Percentiles rank a stretch among this genome's conserved stretches.
phyloP scores from a whole-genome alignment of 2,888 invertebrate species.

The Eurois occulta region DNA sequence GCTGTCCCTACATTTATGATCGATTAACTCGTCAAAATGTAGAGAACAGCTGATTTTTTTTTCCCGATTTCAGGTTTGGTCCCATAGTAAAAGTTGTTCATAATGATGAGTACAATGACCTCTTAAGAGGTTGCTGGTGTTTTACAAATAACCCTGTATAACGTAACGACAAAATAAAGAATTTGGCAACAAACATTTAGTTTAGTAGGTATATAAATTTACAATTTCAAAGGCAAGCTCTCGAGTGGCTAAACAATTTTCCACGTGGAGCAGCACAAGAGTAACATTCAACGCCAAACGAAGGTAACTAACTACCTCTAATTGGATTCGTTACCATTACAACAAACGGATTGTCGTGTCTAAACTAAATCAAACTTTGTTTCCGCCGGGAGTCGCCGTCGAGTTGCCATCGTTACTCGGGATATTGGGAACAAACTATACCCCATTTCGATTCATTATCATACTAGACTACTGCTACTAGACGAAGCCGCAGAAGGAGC shows the following conservation, averaged over 20 bases:
- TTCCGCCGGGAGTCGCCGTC: conserved; percentile 81
- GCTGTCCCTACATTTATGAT: too few relatives aligned
- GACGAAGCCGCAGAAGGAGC: conserved; percentile 65
- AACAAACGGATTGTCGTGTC: conserved; percentile 85
- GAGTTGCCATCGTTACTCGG: conserved; percentile 75
- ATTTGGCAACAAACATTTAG: neutral
- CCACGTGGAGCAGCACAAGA: conserved; percentile 63
- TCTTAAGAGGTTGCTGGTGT: too few relatives aligned
- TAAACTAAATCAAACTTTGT: conserved; percentile 89
- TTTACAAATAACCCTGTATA: too few relatives aligned
- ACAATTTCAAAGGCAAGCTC: conserved; percentile 38
- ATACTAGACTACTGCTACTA: conserved; percentile 68
- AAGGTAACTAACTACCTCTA: conserved; percentile 71
- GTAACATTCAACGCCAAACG: conserved; percentile 56
- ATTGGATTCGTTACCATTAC: conserved; percentile 83
- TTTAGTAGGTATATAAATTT: neutral
- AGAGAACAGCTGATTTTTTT: too few relatives aligned
- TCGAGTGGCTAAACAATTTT: conserved; percentile 64
- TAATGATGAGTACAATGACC: too few relatives aligned
- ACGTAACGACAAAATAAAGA: neutral
- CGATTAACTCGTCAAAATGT: too few relatives aligned
- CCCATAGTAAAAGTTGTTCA: too few relatives aligned
- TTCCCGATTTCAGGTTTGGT: too few relatives aligned
- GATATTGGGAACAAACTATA: conserved; percentile 79
- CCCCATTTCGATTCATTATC: conserved; percentile 80